Percentiles rank a stretch among this genome's conserved stretches.
Conservation (phyloP, 2,113 vertebrate species). For the Myotis lucifugus region DNA sequence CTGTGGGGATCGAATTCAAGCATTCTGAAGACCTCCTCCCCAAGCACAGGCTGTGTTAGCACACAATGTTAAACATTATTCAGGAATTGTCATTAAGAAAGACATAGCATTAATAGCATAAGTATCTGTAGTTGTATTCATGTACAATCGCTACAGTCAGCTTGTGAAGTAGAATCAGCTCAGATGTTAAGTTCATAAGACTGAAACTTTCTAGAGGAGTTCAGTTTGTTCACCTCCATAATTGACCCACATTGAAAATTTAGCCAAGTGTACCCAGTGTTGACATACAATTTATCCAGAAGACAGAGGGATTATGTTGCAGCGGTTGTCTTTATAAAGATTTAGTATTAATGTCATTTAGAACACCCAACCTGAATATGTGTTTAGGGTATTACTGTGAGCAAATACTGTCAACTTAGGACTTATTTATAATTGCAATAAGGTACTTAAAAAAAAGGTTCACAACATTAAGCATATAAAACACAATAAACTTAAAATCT, state of each 20-base stretch:
- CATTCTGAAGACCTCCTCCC: background rate
- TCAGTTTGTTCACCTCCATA: conserved; percentile 1
- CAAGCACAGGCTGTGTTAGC: background rate
- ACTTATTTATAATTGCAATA: conserved; percentile 50
- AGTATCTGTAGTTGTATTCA: background rate
- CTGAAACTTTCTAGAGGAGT: background rate
- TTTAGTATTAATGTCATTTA: conserved; percentile 39
- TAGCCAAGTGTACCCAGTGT: conserved; percentile 14
- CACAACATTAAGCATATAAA: background rate
- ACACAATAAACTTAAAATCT: background rate
- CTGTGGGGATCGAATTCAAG: background rate
- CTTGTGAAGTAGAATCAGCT: background rate
- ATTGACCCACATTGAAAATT: conserved; percentile 14
- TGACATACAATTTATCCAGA: conserved; percentile 51
- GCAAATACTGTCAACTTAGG: conserved; percentile 49
- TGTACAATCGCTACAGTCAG: background rate
- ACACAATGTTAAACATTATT: background rate
- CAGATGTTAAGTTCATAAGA: conserved; percentile 6
- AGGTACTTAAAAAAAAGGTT: background rate
- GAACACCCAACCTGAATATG: background rate
- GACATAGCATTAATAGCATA: background rate
- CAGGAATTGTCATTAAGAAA: background rate
- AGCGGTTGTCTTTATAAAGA: conserved; percentile 39
- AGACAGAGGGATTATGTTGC: conserved; percentile 49
- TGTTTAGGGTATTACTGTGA: conserved; percentile 60